These are phyloP conservation scores for Isotomurus palustris DNA, from an alignment of 2,888 invertebrate genomes.

Conservation along the genomic window DNA sequence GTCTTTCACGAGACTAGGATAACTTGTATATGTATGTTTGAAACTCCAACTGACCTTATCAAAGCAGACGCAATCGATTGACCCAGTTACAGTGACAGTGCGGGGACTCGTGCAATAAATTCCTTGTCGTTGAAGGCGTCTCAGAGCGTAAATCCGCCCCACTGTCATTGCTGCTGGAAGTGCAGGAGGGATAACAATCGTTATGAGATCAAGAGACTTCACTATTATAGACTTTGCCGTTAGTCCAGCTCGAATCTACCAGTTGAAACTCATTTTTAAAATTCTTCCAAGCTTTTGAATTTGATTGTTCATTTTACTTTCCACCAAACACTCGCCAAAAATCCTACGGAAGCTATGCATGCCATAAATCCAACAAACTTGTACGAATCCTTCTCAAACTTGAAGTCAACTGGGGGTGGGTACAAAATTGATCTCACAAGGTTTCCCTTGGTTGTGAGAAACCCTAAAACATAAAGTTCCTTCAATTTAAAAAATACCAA, in stretches of 20 bases:
- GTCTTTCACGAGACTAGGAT: too few species aligned
- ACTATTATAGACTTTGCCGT: not conserved
- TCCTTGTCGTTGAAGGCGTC: not conserved
- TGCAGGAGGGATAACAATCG: not conserved
- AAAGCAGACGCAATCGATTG: slow-evolving; percentile 1
- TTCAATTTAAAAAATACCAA: too few species aligned
- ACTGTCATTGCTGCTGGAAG: not conserved
- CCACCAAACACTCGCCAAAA: not conserved
- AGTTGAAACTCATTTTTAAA: too few species aligned
- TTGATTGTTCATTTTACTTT: too few species aligned
- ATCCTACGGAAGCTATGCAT: not conserved
- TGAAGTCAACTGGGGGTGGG: not conserved
- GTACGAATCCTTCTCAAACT: slow-evolving; percentile 1
- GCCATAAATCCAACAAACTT: not conserved
- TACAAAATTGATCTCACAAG: not conserved
- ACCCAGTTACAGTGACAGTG: not conserved
- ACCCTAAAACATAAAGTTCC: not conserved
- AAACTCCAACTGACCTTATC: too few species aligned
- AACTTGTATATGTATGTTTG: too few species aligned
- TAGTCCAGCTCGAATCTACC: too few species aligned
- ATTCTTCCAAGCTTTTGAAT: too few species aligned
- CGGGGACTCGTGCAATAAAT: not conserved
- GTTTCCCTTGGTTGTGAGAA: not conserved
- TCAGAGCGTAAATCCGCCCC: not conserved
- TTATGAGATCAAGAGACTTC: not conserved